These are phyloP conservation scores for Nasonia oneida DNA, from an alignment of 2,888 invertebrate species.

Conservation along the genomic window DNA sequence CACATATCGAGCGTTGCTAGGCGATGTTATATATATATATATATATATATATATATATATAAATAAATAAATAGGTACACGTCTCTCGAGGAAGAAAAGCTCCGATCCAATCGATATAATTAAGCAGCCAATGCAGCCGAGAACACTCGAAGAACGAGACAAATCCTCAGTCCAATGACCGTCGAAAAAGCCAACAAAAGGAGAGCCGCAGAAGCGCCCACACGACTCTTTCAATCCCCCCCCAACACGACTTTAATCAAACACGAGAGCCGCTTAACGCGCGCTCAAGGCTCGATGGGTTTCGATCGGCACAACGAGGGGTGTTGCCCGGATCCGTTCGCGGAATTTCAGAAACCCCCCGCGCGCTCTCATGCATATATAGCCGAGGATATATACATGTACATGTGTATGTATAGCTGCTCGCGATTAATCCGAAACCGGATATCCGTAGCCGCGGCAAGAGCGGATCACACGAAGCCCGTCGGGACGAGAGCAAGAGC, in stretches of 20 bases:
- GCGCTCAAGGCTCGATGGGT: slow-evolving; percentile 38
- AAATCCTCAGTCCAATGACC: too few relatives aligned
- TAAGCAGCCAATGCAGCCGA: too few relatives aligned
- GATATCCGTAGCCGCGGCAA: slow-evolving; percentile 32
- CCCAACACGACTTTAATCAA: slow-evolving; percentile 54
- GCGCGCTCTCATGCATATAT: neutral
- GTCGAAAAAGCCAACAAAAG: too few relatives aligned
- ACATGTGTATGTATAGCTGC: neutral
- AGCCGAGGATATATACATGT: too few relatives aligned
- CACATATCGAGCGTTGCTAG: too few relatives aligned
- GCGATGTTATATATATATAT: too few relatives aligned
- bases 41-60: too few relatives aligned
- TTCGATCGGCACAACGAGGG: neutral
- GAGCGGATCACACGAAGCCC: slow-evolving; percentile 4
- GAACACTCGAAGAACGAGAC: too few relatives aligned
- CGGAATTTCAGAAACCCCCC: slow-evolving; percentile 43
- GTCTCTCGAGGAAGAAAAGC: too few relatives aligned
- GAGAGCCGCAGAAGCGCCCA: too few relatives aligned
- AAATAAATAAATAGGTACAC: too few relatives aligned
- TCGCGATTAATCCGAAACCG: slow-evolving; percentile 59
- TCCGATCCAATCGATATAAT: too few relatives aligned
- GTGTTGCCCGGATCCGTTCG: slow-evolving; percentile 37
- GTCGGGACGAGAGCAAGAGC: neutral
- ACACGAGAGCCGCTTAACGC: slow-evolving; percentile 59
- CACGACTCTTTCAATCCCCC: slow-evolving; percentile 28